Evolutionary conservation across 2,888 invertebrate species (phyloP), one percentile per base, ranked within the genome.

Genomic region (Brachyptera putata): DNA sequence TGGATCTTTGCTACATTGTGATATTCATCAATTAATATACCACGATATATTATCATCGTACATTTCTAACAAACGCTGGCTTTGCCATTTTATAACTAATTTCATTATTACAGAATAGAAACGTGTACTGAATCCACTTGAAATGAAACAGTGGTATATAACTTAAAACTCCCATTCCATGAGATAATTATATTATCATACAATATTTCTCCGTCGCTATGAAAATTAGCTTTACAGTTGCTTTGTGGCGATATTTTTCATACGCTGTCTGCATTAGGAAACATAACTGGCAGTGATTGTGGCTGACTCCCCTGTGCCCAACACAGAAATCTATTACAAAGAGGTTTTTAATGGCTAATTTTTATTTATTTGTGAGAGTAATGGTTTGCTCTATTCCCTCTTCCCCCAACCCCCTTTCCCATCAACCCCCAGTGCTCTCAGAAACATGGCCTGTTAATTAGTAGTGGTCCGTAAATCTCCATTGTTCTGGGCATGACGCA

Each of bases 161-260:
- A n/a, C n/a, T n/a, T n/a, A n/a, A 56, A 60, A 26, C 55, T 37
- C 56, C 56, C 41, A 60, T 56, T 56, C 56, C 60, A 56, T 56
- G 36, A 60, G 56, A 60, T 60, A 60, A 60, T 55, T 55, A 55
- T 43, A 56, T 60, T 60, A 60, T 60, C 56, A 56, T 43, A n/a
- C 43, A 34, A 43, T 24, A 18, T 37, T 37, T 37, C 16, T 14
- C 13, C 16, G 39, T 37, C 39, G 39, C 16, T 37, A 37, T 37
- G 39, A 37, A 37, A 37, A 37, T 37, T 37, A 5, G 39, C 13
- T n/a, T n/a, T n/a, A n/a, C n/a, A n/a, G n/a, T n/a, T n/a, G n/a
- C n/a, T n/a, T n/a, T n/a, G n/a, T n/a, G 16, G 43, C 43, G 18
- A 43, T 43, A 43, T 43, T 43, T 18, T 43, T n/a, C 7, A 21